A percentile compares a stretch with the other conserved stretches of the same genome.
phyloP scores from a whole-genome alignment of 2,888 invertebrate species.

The Erebia palarica region DNA sequence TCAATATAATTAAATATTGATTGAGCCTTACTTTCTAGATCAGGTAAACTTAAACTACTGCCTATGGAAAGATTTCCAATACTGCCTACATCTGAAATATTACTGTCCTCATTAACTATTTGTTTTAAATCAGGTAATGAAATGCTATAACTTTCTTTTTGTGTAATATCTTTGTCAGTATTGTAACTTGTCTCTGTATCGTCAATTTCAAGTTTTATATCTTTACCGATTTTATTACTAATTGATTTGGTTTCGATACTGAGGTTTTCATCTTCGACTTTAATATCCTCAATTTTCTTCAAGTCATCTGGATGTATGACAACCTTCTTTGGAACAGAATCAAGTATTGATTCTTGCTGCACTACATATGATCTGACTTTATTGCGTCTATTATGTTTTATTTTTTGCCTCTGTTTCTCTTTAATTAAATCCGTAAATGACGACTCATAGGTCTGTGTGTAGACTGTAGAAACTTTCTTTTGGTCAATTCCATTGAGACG shows the following conservation, averaged over 20 bases:
- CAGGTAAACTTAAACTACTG: conserved; percentile 43
- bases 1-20: conserved; percentile 43
- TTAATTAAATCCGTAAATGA: conserved; percentile 40
- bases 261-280: conserved; percentile 1
- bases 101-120: conserved; percentile 51
- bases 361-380: conserved; percentile 57
- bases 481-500: conserved; percentile 36
- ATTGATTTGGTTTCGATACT: background rate
- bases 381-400: conserved; percentile 45
- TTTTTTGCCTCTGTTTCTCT: conserved; percentile 36
- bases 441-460: conserved; percentile 54
- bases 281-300: conserved; percentile 10
- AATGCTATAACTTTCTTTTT: background rate
- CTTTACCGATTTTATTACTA: background rate
- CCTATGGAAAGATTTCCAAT: conserved; percentile 49
- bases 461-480: conserved; percentile 6
- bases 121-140: conserved; percentile 42
- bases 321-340: conserved; percentile 43
- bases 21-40: conserved; percentile 43
- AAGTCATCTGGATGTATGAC: conserved; percentile 50
- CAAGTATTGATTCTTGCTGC: conserved; percentile 40
- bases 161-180: background rate
- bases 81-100: conserved; percentile 52
- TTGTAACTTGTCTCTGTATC: background rate
- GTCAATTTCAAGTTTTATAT: background rate